phyloP scores from a whole-genome alignment of 1,140 invertebrate species.

The Tribolium madens region DNA sequence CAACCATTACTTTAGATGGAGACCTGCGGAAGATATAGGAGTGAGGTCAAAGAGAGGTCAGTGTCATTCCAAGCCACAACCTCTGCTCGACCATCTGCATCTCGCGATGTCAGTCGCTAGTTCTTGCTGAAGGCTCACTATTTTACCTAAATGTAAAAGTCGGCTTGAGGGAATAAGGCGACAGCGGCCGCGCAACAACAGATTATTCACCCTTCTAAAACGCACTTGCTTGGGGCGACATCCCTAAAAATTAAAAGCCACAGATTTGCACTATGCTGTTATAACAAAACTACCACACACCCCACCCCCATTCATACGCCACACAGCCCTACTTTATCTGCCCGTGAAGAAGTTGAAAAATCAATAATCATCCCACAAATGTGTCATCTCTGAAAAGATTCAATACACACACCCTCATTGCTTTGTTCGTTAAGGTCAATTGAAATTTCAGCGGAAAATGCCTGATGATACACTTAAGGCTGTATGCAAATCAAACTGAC shows the following conservation, averaged over 20 bases:
- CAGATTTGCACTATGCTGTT: conserved; percentile 64
- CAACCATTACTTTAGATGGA: conserved; percentile 64
- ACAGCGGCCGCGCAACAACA: conserved; percentile 50
- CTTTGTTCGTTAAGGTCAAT: conserved; percentile 1
- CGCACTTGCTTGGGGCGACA: conserved; percentile 61
- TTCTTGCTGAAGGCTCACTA: conserved; percentile 30
- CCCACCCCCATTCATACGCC: conserved; percentile 39
- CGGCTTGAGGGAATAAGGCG: conserved; percentile 6
- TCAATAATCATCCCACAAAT: conserved; percentile 46
- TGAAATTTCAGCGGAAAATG: background rate
- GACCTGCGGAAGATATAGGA: conserved; percentile 64
- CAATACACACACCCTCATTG: conserved; percentile 19
- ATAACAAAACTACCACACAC: conserved; percentile 59
- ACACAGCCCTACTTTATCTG: conserved; percentile 45
- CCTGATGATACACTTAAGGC: background rate
- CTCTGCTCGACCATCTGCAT: conserved; percentile 37
- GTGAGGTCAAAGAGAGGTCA: conserved; percentile 61
- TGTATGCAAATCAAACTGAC: conserved; percentile 40
- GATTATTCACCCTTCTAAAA: conserved; percentile 64
- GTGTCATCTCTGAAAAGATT: conserved; percentile 43
- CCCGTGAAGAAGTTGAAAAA: conserved; percentile 43
- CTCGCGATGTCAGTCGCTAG: conserved; percentile 17
- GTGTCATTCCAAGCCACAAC: conserved; percentile 54
- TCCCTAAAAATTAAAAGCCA: conserved; percentile 65
- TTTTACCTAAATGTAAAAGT: conserved; percentile 26